Percentiles rank a stretch among this genome's conserved stretches.
These are phyloP conservation scores for Cheilosia soror DNA, from an alignment of 2,888 invertebrate species.

Conservation along the genomic window DNA sequence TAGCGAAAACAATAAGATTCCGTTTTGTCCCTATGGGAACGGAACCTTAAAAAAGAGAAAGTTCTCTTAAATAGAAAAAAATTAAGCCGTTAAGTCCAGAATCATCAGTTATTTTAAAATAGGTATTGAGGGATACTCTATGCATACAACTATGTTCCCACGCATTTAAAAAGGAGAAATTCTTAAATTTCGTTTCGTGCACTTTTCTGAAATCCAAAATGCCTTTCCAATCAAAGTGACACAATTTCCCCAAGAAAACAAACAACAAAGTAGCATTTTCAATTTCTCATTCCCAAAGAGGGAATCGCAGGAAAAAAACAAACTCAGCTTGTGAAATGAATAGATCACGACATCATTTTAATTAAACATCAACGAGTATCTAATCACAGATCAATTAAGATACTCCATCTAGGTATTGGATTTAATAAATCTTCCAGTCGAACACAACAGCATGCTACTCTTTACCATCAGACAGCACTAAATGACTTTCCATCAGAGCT, in stretches of 20 bases:
- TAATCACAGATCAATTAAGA: slow-evolving; percentile 71
- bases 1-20: too few species aligned
- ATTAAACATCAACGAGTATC: slow-evolving; percentile 69
- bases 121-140: too few species aligned
- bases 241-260: slow-evolving; percentile 31
- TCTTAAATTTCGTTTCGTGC: neutral
- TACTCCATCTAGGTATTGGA: slow-evolving; percentile 58
- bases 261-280: slow-evolving; percentile 33
- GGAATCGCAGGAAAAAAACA: neutral
- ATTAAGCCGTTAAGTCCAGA: too few species aligned
- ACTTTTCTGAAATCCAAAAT: neutral
- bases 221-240: slow-evolving; percentile 28
- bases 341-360: slow-evolving; percentile 73
- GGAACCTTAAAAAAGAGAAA: too few species aligned
- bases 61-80: too few species aligned
- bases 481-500: slow-evolving; percentile 68
- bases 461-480: slow-evolving; percentile 24
- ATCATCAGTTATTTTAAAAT: too few species aligned
- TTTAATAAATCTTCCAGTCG: slow-evolving; percentile 66
- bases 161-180: neutral
- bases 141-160: neutral
- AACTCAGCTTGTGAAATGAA: slow-evolving; percentile 58
- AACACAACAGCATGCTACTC: slow-evolving; percentile 24
- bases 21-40: too few species aligned
- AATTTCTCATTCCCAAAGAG: slow-evolving; percentile 12